Evolutionary conservation across 2,113 vertebrate genomes (phyloP), one percentile per base, ranked within the genome.

Genomic region (Neodon shergylaensis): DNA sequence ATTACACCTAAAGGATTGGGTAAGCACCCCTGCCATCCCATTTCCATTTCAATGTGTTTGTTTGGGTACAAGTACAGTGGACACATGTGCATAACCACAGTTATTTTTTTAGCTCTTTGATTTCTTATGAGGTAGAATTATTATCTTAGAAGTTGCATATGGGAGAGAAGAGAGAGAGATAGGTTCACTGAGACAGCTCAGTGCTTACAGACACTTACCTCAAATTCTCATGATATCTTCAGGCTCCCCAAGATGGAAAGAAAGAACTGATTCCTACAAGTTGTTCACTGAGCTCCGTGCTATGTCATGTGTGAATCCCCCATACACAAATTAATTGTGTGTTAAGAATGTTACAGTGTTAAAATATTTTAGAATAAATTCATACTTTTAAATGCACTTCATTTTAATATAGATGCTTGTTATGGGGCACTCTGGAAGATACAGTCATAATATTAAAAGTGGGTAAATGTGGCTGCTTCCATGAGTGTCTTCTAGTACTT

Each of bases 1-100:
- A 99, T 99, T 94, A 97, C 98, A 54, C 99, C 99, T 28, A 99
- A 99, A 98, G 99, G 99, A 70, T 95, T 99, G 33, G 99, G 99
- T 99, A 97, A 99, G 99, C 47, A 33, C 0, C 14, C 36, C 6
- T 0, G 11, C 58, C 12, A 36, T 19, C 61, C 0, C 22, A 0
- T 78, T 58, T 52, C 7, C 6, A 66, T 22, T 91, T 66, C 16
- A 3, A 65, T 77, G 0, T 47, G 52, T 47, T 66, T 61, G 4
- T 90, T 2, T 52, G 54, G 81, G 63, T 68, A 33, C 28, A n/a
- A 8, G 39, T 28, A 22, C 0, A 65, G 4, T 73, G 28, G 72
- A 66, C 13, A 91, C 14, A 76, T 44, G 8, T 49, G 31, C 22
- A 17, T 72, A 11, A 17, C 24, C 63, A 17, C 54, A 11, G 63